phyloP scores from a whole-genome alignment of 1,140 invertebrate genomes.

The Drusus annulatus region DNA sequence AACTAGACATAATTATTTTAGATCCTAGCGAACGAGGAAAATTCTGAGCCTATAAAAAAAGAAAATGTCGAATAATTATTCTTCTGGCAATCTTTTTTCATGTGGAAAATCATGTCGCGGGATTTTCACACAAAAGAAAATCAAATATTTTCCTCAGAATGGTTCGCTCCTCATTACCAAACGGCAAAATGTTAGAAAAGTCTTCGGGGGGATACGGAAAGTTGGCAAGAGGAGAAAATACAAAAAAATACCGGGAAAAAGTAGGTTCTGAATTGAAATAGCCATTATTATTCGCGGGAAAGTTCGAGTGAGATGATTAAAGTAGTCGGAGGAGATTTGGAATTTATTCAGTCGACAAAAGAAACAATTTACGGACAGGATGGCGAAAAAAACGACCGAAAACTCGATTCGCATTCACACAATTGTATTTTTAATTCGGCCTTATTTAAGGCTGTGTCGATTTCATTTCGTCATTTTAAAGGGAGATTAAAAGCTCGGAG shows the following conservation, averaged over 20 bases:
- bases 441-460: too few relatives aligned
- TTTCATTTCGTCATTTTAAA: too few relatives aligned
- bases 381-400: too few relatives aligned
- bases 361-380: too few relatives aligned
- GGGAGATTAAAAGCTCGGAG: not conserved
- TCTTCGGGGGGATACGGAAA: not conserved
- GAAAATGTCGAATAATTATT: not conserved
- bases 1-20: not conserved
- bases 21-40: not conserved
- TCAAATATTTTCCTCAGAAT: conserved; percentile 38
- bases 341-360: not conserved
- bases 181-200: conserved; percentile 25
- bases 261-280: conserved; percentile 6
- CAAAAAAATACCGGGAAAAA: conserved; percentile 5
- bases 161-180: conserved; percentile 28
- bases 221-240: too few relatives aligned
- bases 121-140: conserved; percentile 37
- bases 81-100: conserved; percentile 14
- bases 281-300: conserved; percentile 9
- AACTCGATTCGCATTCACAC: too few relatives aligned
- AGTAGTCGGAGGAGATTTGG: not conserved
- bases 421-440: too few relatives aligned
- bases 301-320: conserved; percentile 32
- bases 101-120: conserved; percentile 28
- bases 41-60: not conserved